Base-by-base conservation (phyloP, 2,113 vertebrate species). In the Calypte anna region DNA sequence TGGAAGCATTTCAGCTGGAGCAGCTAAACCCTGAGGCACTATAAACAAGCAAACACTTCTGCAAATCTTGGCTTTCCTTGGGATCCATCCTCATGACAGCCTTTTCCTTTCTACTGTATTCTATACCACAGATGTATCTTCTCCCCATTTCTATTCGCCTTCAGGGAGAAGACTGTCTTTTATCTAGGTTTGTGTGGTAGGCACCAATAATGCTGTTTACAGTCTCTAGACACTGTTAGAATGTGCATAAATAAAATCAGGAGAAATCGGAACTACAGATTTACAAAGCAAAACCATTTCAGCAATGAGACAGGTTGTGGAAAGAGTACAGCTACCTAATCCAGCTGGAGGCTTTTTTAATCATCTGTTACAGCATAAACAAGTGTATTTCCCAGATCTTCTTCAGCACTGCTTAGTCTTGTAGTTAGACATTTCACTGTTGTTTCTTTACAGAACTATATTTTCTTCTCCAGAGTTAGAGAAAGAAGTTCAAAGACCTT, bases 1-100 rank as follows among this genome's bases (percentile, higher is more conserved):
- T 86, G 80, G 95, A 94, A 82, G 50, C 66, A 81, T 91, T 83
- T 93, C 93, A 91, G 79, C 82, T 90, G 76, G 36, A 94, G 68
- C 40, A 88, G 72, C 69, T 90, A 58, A 93, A 82, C 76, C 94
- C 86, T n/a, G n/a, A 94, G 89, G 93, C 84, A 77, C 54, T 89
- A 54, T 87, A 92, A 95, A 93, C 86, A 94, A 69, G 58, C 48
- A 72, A 78, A 79, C 77, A 68, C 43, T 93, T 96, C 14, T 79
- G 62, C 62, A 88, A 82, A 88, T 84, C 73, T 91, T 95, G 64
- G n/a, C 58, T 91, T 94, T 93, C 53, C 51, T 94, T 91, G 93
- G 82, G 33, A 78, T 93, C 30, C 50, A 55, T 91, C 76, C 22
- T 75, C 76, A 27, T 88, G 78, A 93, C 78, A 94, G 75, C 75